Evolutionary conservation across 2,797 vertebrate species (phyloP), one percentile per base, ranked within the genome.

Genomic region (Malurus splendens): DNA sequence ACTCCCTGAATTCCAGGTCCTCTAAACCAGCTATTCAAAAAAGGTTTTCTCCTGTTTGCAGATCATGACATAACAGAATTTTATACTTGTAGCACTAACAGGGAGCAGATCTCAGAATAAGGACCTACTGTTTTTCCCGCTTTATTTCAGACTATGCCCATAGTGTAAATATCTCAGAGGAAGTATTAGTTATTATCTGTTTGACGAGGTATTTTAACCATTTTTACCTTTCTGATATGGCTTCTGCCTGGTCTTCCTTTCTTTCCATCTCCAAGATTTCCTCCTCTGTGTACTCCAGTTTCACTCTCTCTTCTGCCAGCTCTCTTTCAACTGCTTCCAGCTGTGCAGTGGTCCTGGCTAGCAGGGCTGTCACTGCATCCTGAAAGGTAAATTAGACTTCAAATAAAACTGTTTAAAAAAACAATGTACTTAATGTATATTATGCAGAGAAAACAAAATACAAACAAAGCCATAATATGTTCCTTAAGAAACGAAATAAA

Each of bases 171-270:
- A 62, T 8, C n/a, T 71, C 27, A n/a, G 18, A 51, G 28, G 20
- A 56, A 48, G 4, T 51, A 56, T 30, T 48, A 32, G 16, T 24
- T 55, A n/a, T 19, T 28, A 75, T 42, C 47, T 93, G 10, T 42
- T 68, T 54, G 20, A 59, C 14, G 27, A 70, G 17, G 5, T 77
- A 54, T 59, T 75, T 44, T 57, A 93, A 50, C 11, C 5, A 33
- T 48, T 82, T 91, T 68, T 93, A 99, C 99, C 98, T 98, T 92
- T 99, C 98, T 11, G 98, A 98, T 18, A 96, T 65, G 0, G 95
- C 98, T 96, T 99, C 98, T 4, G 97, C 97, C 23, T 97, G 98
- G 93, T 98, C 98, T 41, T 98, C 98, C 93, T 97, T 98, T 92
- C 96, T 98, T 86, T 98, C 98, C 86, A 98, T 95, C 92, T 98